A percentile compares a stretch with the other conserved stretches of the same genome.
These are phyloP conservation scores for Hydropotes inermis DNA, from an alignment of 2,113 vertebrate species.

Conservation along the genomic window DNA sequence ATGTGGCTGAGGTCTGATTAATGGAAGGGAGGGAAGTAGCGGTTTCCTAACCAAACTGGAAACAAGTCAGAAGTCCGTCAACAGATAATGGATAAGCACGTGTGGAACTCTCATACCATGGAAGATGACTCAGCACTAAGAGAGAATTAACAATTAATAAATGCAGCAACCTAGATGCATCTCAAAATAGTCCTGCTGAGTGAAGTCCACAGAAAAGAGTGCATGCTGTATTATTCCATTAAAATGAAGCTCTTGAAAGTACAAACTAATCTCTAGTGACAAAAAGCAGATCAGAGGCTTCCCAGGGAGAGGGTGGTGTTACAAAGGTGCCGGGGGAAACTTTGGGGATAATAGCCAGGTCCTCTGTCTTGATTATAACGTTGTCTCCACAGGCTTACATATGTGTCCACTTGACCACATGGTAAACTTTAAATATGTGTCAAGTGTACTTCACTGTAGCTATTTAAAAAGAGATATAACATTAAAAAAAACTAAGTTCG, in stretches of 20 bases:
- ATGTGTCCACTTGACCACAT: not conserved
- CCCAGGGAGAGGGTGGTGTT: not conserved
- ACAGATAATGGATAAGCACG: not conserved
- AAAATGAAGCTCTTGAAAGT: not conserved
- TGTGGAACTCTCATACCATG: rapidly evolving
- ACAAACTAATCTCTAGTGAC: not conserved
- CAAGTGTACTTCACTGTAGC: not conserved
- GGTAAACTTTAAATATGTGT: not conserved
- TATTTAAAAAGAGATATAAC: not conserved
- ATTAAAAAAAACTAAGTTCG: not conserved
- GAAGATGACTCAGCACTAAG: not conserved
- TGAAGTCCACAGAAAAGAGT: not conserved
- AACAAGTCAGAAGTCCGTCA: not conserved
- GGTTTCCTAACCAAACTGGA: not conserved
- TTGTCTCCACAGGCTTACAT: not conserved
- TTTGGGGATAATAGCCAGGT: too few species aligned
- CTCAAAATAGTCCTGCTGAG: not conserved
- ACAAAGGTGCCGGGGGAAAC: not conserved
- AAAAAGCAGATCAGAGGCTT: not conserved
- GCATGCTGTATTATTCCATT: not conserved
- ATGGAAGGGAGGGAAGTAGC: not conserved
- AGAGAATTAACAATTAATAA: not conserved
- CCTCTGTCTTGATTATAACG: not conserved
- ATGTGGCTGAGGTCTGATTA: not conserved
- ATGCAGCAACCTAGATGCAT: too few species aligned